Evolutionary conservation across 2,113 vertebrate genomes (phyloP).

Genomic region (Okapia johnstoni): DNA sequence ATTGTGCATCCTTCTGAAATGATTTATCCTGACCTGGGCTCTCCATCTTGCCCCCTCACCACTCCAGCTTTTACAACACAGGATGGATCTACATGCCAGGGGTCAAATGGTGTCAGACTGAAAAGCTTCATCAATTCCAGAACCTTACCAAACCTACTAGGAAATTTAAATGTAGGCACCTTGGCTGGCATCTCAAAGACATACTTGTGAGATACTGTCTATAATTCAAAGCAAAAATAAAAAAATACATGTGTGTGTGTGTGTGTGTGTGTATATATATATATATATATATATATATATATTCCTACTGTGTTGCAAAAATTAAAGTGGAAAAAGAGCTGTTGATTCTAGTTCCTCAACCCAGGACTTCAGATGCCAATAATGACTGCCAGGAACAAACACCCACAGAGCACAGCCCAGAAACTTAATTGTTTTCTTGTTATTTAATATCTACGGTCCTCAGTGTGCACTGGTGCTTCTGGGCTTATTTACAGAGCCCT

Average conservation of each 20-base stretch:
- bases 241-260: neutral
- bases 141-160: neutral
- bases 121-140: conserved; percentile 2
- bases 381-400: neutral
- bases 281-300: neutral
- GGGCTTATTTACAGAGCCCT: neutral
- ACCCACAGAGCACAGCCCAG: neutral
- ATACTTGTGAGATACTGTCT: neutral
- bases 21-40: neutral
- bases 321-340: conserved; percentile 18
- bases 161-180: neutral
- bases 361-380: conserved; percentile 3
- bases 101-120: neutral
- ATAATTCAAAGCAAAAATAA: neutral
- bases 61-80: neutral
- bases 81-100: neutral
- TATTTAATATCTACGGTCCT: neutral
- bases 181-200: neutral
- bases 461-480: too few relatives aligned
- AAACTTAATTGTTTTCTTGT: conserved; percentile 26
- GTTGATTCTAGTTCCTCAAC: conserved; percentile 22
- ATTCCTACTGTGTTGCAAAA: neutral
- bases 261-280: too few relatives aligned
- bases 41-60: neutral
- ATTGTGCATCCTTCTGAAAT: neutral